Percentiles rank a stretch among this genome's conserved stretches.
Conservation (phyloP, 1,140 invertebrate species). For the Dendrolimus kikuchii region DNA sequence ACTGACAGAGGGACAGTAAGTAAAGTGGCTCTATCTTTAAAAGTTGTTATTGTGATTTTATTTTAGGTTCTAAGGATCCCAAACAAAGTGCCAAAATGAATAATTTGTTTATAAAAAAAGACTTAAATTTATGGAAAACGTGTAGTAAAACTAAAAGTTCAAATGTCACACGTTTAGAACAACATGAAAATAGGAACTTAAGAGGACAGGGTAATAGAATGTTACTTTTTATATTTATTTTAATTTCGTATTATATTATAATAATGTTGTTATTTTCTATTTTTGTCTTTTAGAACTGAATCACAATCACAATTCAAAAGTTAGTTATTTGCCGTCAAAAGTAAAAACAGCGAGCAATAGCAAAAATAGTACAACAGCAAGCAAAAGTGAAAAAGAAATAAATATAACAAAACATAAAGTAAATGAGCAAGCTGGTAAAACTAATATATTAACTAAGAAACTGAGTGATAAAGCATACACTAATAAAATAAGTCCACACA, state of each 20-base stretch:
- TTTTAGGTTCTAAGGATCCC: conserved; percentile 27
- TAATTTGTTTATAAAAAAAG: conserved; percentile 27
- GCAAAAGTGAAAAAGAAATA: conserved; percentile 27
- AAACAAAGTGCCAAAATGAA: conserved; percentile 32
- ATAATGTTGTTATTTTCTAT: no score
- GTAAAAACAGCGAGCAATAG: conserved; percentile 21
- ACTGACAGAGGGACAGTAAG: no score
- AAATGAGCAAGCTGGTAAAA: conserved; percentile 17
- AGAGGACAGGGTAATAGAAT: no score
- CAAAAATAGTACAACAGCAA: conserved; percentile 23
- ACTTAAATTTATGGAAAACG: conserved; percentile 20
- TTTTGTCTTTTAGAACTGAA: no score
- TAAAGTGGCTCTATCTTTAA: no score
- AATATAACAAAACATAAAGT: conserved; percentile 15
- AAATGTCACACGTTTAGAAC: not conserved
- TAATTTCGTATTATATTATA: no score
- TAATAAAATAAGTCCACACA: conserved; percentile 19
- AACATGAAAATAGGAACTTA: not conserved
- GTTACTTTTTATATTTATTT: no score
- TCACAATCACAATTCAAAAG: no score
- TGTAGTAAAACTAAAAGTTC: conserved; percentile 19
- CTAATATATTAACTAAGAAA: conserved; percentile 13
- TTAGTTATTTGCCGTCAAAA: not conserved
- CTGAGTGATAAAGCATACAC: conserved; percentile 12
- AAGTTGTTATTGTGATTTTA: conserved; percentile 7